These are phyloP conservation scores for Crypturellus tataupa DNA, from an alignment of 2,797 vertebrate species.

Conservation along the genomic window DNA sequence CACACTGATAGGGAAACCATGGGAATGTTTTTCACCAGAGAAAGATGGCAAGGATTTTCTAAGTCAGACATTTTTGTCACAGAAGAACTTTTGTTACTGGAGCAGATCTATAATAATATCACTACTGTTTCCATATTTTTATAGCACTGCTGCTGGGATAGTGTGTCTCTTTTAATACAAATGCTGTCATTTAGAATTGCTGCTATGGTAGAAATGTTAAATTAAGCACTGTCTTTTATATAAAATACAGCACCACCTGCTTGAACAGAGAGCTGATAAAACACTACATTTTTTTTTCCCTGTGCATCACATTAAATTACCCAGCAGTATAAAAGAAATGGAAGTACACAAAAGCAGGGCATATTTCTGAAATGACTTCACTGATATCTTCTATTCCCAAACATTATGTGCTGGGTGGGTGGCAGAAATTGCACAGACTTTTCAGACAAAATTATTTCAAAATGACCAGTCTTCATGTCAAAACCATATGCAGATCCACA, in stretches of 20 bases:
- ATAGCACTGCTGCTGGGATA: constrained; percentile 59
- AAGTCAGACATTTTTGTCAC: constrained; percentile 62
- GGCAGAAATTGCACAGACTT: constrained; percentile 17
- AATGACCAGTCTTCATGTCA: constrained; percentile 24
- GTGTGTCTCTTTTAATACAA: constrained; percentile 67
- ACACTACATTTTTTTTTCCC: constrained; percentile 6
- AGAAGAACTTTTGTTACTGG: constrained; percentile 61
- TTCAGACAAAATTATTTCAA: constrained; percentile 31
- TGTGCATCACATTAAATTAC: constrained; percentile 28
- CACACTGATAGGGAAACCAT: not conserved
- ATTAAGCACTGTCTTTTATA: constrained; percentile 66
- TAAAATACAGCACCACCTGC: constrained; percentile 71
- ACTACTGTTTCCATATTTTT: constrained; percentile 75
- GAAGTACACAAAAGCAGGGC: constrained; percentile 48
- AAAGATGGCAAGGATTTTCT: constrained; percentile 19
- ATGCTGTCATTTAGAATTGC: constrained; percentile 68
- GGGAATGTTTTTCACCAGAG: constrained; percentile 18
- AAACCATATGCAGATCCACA: not conserved
- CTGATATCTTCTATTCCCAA: not conserved
- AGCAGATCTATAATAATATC: constrained; percentile 70
- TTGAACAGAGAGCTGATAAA: constrained; percentile 67
- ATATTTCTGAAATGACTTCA: constrained; percentile 44
- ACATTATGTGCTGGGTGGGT: constrained; percentile 18
- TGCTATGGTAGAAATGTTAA: constrained; percentile 68
- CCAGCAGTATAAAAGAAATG: constrained; percentile 45